Evolutionary conservation across 2,888 invertebrate genomes (phyloP), one percentile per base, ranked within the genome.

Genomic region (Platyscelio sp.): DNA sequence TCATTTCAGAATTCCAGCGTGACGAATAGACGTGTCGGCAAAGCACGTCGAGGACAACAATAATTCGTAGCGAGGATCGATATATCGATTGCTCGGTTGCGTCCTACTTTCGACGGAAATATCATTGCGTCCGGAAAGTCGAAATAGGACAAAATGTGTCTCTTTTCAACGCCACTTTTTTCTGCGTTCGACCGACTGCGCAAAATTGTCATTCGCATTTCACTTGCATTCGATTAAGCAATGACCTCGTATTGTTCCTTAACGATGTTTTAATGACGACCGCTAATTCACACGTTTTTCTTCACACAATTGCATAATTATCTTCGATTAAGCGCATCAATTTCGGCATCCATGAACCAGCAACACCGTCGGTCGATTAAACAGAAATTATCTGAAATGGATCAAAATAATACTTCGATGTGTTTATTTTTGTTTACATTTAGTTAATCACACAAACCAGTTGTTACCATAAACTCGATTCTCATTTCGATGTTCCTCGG

Each of bases 91-190:
- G 26, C 22, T 1, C 26, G 18, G 54, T 58, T 9, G 70, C 65
- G 88, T 86, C 88, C 89, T 63, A 89, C 87, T 88, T 90, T 86
- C 84, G 40, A 70, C 56, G 46, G 70, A 70, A 81, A 70, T 81
- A 81, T 75, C 75, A 75, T 49, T 60, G 70, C 81, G 70, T 38
- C 13, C 5, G 60, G 26, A 43, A 68, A 20, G 43, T 76, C 75
- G 74, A 46, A 74, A 56, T 70, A 46, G 7, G n/a, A n/a, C 46
- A 63, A 40, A 26, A n/a, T n/a, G n/a, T 11, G n/a, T 27, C 27
- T 22, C 61, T 54, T 43, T 71, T 70, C 29, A 29, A 61, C 68
- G 40, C 33, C 58, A 7, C 54, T 56, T 79, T 15, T 40, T 63
- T 46, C 13, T 54, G 70, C 43, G 49, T 43, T 65, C 65, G 26